A percentile compares a stretch with the other conserved stretches of the same genome.
phyloP scores from a whole-genome alignment of 1,140 invertebrate genomes.

The Musca domestica region DNA sequence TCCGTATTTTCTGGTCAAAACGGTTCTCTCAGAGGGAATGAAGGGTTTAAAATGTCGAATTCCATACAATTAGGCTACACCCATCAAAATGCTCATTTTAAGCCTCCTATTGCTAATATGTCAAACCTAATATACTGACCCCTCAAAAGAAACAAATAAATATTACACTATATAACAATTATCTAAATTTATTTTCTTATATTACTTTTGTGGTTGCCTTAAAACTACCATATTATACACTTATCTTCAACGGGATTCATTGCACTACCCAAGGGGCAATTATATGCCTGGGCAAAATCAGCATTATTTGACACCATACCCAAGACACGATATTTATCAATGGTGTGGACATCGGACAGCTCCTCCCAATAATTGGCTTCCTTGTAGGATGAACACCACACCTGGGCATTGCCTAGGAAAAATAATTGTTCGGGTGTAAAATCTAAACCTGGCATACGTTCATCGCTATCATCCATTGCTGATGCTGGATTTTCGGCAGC shows the following conservation, averaged over 20 bases:
- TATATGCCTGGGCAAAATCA: slow-evolving; percentile 66
- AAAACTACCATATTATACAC: slow-evolving; percentile 39
- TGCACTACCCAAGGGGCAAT: slow-evolving; percentile 59
- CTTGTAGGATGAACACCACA: slow-evolving; percentile 45
- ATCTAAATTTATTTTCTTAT: no score
- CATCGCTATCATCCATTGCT: slow-evolving; percentile 54
- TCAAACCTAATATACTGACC: no score
- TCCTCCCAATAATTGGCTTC: slow-evolving; percentile 45
- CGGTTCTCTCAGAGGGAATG: no score
- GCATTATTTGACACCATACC: slow-evolving; percentile 66
- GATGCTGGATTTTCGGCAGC: slow-evolving; percentile 57
- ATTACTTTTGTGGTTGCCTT: no score
- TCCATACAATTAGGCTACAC: no score
- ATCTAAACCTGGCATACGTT: slow-evolving; percentile 75
- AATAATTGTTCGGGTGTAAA: slow-evolving; percentile 84
- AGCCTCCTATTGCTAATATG: no score
- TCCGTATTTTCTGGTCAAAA: no score
- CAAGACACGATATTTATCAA: slow-evolving; percentile 58
- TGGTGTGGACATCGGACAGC: slow-evolving; percentile 36
- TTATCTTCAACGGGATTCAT: slow-evolving; percentile 63
- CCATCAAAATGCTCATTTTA: no score
- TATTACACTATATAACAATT: no score
- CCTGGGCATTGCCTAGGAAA: slow-evolving; percentile 86
- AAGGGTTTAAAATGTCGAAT: no score
- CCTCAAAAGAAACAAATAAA: no score